Conservation (phyloP, 2,888 invertebrate genomes). For the Synergus umbraculus region DNA sequence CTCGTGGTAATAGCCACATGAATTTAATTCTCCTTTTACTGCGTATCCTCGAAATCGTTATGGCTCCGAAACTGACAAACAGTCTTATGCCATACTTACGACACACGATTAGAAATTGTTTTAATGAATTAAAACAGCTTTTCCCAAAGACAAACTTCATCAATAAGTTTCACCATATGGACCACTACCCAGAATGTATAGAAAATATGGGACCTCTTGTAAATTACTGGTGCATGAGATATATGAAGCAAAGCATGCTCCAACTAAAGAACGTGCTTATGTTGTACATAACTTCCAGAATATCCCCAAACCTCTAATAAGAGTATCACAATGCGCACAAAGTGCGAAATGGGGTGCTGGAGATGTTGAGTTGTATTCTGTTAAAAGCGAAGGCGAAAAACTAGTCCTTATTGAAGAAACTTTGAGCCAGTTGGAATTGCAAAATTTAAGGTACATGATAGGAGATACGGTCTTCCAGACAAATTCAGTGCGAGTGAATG, state of each 20-base stretch:
- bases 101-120: neutral
- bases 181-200: slow-evolving; percentile 50
- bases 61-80: slow-evolving; percentile 11
- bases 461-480: too few relatives aligned
- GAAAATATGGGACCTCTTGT: slow-evolving; percentile 51
- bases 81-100: neutral
- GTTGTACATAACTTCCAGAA: slow-evolving; percentile 50
- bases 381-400: slow-evolving; percentile 37
- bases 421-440: slow-evolving; percentile 25
- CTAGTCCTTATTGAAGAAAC: slow-evolving; percentile 25
- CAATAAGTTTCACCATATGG: slow-evolving; percentile 45
- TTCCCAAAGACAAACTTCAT: slow-evolving; percentile 8
- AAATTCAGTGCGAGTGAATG: too few relatives aligned
- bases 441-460: slow-evolving; percentile 1
- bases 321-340: slow-evolving; percentile 47
- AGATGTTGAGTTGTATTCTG: slow-evolving; percentile 45
- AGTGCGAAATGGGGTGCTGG: slow-evolving; percentile 51
- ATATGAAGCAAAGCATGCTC: slow-evolving; percentile 48
- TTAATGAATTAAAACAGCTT: neutral
- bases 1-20: slow-evolving; percentile 29
- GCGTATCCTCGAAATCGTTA: slow-evolving; percentile 5
- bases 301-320: slow-evolving; percentile 48
- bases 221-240: slow-evolving; percentile 50
- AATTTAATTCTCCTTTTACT: neutral
- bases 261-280: slow-evolving; percentile 48